Conservation (phyloP, 2,113 vertebrate genomes). For the Lates calcarifer region DNA sequence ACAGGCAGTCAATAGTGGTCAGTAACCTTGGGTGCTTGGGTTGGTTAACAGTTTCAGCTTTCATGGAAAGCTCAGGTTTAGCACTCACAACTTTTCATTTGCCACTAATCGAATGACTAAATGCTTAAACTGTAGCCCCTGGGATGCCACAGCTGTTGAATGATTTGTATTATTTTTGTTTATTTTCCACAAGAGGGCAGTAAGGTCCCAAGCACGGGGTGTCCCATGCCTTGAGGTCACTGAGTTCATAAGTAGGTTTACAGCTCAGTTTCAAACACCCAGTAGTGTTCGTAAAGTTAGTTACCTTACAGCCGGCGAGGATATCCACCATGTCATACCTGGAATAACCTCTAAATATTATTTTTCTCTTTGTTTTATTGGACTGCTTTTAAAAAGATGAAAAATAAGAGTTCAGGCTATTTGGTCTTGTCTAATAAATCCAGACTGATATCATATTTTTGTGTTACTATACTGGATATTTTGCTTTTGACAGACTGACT, state of each 20-base stretch:
- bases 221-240: conserved; percentile 56
- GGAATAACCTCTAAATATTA: neutral
- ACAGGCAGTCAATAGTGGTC: neutral
- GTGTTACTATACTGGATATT: conserved; percentile 1
- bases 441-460: conserved; percentile 9
- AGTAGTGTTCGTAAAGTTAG: neutral
- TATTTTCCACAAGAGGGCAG: conserved; percentile 79
- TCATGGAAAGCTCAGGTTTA: conserved; percentile 9
- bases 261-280: conserved; percentile 41
- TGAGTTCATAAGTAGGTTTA: conserved; percentile 63
- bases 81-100: neutral
- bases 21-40: neutral
- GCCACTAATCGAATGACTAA: conserved; percentile 30
- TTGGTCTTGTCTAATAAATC: neutral
- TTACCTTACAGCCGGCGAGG: neutral
- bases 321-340: neutral
- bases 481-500: neutral
- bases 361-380: neutral
- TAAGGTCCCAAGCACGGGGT: conserved; percentile 55
- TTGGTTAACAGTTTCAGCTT: conserved; percentile 3
- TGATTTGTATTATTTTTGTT: conserved; percentile 32
- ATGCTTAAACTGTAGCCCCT: conserved; percentile 16
- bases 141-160: conserved; percentile 23
- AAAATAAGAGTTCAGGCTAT: neutral
- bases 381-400: conserved; percentile 1